Evolutionary conservation across 2,113 vertebrate genomes (phyloP), one percentile per base, ranked within the genome.

Genomic region (Apodemus sylvaticus): DNA sequence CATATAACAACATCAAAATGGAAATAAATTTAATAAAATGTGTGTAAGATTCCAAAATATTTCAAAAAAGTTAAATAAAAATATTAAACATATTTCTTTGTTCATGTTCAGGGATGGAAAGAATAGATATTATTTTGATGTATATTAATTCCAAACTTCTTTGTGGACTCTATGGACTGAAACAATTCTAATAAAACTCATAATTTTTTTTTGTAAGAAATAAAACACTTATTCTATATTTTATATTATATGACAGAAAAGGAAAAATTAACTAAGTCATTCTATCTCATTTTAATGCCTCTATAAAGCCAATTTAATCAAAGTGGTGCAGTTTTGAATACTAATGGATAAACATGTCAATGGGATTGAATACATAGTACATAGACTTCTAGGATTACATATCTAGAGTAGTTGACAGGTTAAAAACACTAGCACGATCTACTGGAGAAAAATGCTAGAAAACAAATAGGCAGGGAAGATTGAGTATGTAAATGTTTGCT

Each of bases 1-100:
- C 64, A 94, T 93, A 53, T 10, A 88, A 64, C 83, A 45, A 71
- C 31, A 74, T 86, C n/a, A 82, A 70, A 89, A 86, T 88, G 19
- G 60, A n/a, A 91, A 76, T 89, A 85, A 60, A 48, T 86, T 74
- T 81, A 89, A 86, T 77, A 86, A 77, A 74, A 66, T 36, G 48
- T 14, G 3, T 36, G 12, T 16, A 83, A 95, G 12, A 78, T 13
- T 31, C 34, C 2, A 26, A 36, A 82, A 42, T 74, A 45, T n/a
- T 93, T 24, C 14, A 36, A 4, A 29, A 4, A 66, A 89, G 74
- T 66, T 3, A 88, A 90, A 51, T 3, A 79, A 53, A 79, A 60
- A 42, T 17, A 31, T 31, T 85, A 29, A 16, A 5, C 13, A 45
- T 83, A 42, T 31, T 64, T 45, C 39, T n/a, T n/a, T n/a, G 13